Evolutionary conservation across 2,888 invertebrate species (phyloP).

Genomic region (Cepaea hortensis): DNA sequence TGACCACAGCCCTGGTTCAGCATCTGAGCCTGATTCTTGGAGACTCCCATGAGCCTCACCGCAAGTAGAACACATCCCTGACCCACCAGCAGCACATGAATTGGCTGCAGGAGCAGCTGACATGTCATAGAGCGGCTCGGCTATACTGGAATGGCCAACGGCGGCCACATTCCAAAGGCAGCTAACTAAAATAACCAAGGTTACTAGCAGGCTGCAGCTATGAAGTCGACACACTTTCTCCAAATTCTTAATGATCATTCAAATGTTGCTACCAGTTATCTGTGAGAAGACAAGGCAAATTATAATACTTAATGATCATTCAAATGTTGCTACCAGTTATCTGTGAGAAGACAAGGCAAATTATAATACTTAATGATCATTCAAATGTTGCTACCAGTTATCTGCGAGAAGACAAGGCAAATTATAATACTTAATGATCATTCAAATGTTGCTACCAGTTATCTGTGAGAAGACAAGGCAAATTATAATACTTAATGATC

Average conservation of each 20-base stretch:
- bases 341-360: no score
- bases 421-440: not conserved
- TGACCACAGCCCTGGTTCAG: not conserved
- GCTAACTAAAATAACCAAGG: not conserved
- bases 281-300: not conserved
- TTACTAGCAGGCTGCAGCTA: slow-evolving; percentile 21
- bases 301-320: no score
- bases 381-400: no score
- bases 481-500: no score
- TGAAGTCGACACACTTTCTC: not conserved
- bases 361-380: no score
- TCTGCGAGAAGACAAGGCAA: no score
- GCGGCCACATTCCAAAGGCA: slow-evolving; percentile 17
- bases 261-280: not conserved
- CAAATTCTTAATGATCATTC: not conserved
- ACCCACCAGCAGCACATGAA: not conserved
- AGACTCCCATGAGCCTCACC: not conserved
- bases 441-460: not conserved
- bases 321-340: no score
- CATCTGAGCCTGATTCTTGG: not conserved
- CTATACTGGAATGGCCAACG: not conserved
- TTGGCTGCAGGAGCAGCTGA: not conserved
- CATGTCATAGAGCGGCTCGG: not conserved
- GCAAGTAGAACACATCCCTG: not conserved
- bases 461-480: not conserved